Percentiles rank a stretch among this genome's conserved stretches.
These are phyloP conservation scores for Hyles euphorbiae DNA, from an alignment of 1,140 invertebrate species.

Conservation along the genomic window DNA sequence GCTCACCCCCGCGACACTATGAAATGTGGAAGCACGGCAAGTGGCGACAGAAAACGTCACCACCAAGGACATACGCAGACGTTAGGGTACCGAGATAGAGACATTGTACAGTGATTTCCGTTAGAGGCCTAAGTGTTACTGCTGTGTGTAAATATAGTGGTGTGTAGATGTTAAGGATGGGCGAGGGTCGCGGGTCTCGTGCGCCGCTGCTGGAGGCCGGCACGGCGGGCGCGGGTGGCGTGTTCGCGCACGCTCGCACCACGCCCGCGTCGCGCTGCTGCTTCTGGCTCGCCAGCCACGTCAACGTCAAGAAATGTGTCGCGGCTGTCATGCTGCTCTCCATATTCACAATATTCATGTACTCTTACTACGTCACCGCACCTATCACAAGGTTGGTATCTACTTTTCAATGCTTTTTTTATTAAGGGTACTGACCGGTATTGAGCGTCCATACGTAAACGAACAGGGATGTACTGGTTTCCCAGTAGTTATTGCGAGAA, in stretches of 20 bases:
- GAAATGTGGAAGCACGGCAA: constrained; percentile 76
- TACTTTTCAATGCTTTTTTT: no score
- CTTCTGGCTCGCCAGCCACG: constrained; percentile 77
- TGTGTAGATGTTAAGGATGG: constrained; percentile 57
- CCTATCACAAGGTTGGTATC: constrained; percentile 81
- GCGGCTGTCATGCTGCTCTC: constrained; percentile 80
- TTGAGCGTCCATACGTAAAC: no score
- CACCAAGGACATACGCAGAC: constrained; percentile 60
- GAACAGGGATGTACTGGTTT: no score
- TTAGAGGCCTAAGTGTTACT: constrained; percentile 70
- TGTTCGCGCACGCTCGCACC: constrained; percentile 52
- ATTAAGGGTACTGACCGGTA: no score
- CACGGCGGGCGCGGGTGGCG: constrained; percentile 36
- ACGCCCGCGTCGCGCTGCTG: constrained; percentile 71
- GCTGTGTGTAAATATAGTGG: constrained; percentile 71
- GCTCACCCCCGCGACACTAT: constrained; percentile 50
- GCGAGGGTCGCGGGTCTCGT: constrained; percentile 42
- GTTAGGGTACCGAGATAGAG: constrained; percentile 67
- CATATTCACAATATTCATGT: constrained; percentile 83
- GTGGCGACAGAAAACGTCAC: constrained; percentile 71
- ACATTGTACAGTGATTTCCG: constrained; percentile 47
- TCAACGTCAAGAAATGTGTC: constrained; percentile 84
- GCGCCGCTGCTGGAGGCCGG: constrained; percentile 56
- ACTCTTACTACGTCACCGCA: constrained; percentile 83
- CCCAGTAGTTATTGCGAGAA: no score